Evolutionary conservation across 2,888 invertebrate genomes (phyloP).

Genomic region (Idaea aversata): DNA sequence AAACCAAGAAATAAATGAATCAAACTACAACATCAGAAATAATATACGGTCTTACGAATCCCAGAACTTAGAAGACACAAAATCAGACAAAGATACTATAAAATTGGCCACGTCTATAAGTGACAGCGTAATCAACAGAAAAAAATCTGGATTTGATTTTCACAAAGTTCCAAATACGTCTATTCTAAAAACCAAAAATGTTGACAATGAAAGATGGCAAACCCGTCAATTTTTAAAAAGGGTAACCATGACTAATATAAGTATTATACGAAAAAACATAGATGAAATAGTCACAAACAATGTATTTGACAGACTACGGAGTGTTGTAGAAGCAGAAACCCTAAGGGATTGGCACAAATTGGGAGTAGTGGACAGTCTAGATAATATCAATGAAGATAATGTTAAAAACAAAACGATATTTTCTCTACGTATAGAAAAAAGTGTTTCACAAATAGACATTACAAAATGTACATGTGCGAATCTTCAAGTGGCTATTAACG

Average conservation of each 20-base stretch:
- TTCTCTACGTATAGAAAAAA: constrained; percentile 54
- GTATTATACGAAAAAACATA: constrained; percentile 26
- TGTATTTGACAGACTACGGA: constrained; percentile 56
- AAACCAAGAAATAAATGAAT: constrained; percentile 4
- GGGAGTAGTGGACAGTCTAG: constrained; percentile 57
- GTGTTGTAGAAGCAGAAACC: constrained; percentile 54
- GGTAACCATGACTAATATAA: constrained; percentile 55
- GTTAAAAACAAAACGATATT: constrained; percentile 39
- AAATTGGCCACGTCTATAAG: not conserved
- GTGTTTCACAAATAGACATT: constrained; percentile 58
- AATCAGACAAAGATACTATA: not conserved
- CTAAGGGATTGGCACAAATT: constrained; percentile 59
- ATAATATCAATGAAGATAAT: constrained; percentile 34
- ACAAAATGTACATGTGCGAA: constrained; percentile 63
- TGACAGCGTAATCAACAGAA: not conserved
- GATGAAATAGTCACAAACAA: constrained; percentile 32
- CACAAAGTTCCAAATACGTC: constrained; percentile 37
- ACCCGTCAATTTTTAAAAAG: constrained; percentile 47
- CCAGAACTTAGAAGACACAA: not conserved
- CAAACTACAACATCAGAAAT: not conserved
- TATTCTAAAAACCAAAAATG: constrained; percentile 48
- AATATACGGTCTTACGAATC: not conserved
- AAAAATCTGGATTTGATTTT: not conserved
- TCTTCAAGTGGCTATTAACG: constrained; percentile 57
- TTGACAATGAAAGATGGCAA: constrained; percentile 20